A percentile compares a stretch with the other conserved stretches of the same genome.
Conservation (phyloP, 2,888 invertebrate species). For the Auanema freiburgensis region DNA sequence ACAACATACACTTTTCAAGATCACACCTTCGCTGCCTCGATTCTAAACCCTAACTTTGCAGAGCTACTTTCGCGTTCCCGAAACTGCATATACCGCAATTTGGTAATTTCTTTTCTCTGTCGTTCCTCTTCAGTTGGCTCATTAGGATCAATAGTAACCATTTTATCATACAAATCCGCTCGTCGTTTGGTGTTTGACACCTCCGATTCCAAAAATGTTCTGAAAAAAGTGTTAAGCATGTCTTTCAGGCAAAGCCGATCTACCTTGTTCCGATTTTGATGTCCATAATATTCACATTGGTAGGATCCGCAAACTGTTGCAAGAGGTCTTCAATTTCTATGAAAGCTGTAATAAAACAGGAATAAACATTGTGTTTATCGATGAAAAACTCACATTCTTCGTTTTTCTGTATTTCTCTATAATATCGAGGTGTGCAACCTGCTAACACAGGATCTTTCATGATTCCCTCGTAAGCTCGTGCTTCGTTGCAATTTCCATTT, state of each 20-base stretch:
- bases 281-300: slow-evolving; percentile 91
- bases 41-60: slow-evolving; percentile 87
- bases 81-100: slow-evolving; percentile 92
- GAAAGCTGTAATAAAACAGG: slow-evolving; percentile 70
- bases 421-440: slow-evolving; percentile 66
- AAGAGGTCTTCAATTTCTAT: slow-evolving; percentile 93
- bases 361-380: background rate
- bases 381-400: slow-evolving; percentile 65
- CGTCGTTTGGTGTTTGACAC: slow-evolving; percentile 84
- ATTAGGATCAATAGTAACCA: slow-evolving; percentile 84
- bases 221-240: background rate
- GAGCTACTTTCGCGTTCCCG: slow-evolving; percentile 90
- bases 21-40: slow-evolving; percentile 84
- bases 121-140: slow-evolving; percentile 86
- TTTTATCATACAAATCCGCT: slow-evolving; percentile 88
- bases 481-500: slow-evolving; percentile 66
- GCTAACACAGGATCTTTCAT: slow-evolving; percentile 53
- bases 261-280: slow-evolving; percentile 89
- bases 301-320: slow-evolving; percentile 85
- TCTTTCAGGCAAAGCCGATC: background rate
- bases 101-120: slow-evolving; percentile 75
- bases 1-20: background rate
- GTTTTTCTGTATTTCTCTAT: slow-evolving; percentile 67
- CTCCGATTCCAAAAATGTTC: slow-evolving; percentile 90
- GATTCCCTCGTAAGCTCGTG: slow-evolving; percentile 65